Evolutionary conservation across 2,113 vertebrate genomes (phyloP), one percentile per base, ranked within the genome.

Genomic region (Ptyas mucosa): DNA sequence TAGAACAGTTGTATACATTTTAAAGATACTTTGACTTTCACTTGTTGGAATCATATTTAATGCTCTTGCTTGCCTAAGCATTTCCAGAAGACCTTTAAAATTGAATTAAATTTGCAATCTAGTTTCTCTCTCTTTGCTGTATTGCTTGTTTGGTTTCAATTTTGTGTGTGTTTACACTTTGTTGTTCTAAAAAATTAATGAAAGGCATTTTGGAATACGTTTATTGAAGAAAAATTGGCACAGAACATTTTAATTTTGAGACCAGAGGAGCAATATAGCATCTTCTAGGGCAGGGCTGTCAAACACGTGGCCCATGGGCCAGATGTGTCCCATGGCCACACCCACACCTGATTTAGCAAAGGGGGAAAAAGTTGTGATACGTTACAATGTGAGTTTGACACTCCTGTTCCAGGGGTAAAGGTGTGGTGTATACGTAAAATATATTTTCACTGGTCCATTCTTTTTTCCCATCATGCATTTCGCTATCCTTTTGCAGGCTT

Each of bases 381-480:
- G 12, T 54, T 15, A 54, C 15, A 1, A 54, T 1, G 15, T 54
- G 54, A 54, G 4, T 54, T 54, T 18, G 18, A 54, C 54, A 54
- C 54, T 14, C 53, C 54, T 18, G 54, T 51, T 49, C 29, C 92
- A 92, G 92, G 94, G 90, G 7, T 81, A 43, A 81, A 94, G 49
- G 14, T 52, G 12, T 81, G 94, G 0, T 34, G 46, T 52, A n/a
- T 69, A 69, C 29, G 6, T n/a, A 69, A 69, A 69, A n/a, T 34
- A n/a, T 69, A 52, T 24, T 11, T 11, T n/a, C 55, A 52, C 29
- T 26, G 55, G 34, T 5, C 21, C 64, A 39, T 43, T 11, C 52
- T 58, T 20, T 43, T 43, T 29, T 10, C 43, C 12, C 64, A n/a
- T 55, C 53, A 51, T 55, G n/a, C 5, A 89, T 86, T 89, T 89